Percentiles rank a stretch among this genome's conserved stretches.
phyloP scores from a whole-genome alignment of 2,797 vertebrate species.

The Gallinago nigripennis region DNA sequence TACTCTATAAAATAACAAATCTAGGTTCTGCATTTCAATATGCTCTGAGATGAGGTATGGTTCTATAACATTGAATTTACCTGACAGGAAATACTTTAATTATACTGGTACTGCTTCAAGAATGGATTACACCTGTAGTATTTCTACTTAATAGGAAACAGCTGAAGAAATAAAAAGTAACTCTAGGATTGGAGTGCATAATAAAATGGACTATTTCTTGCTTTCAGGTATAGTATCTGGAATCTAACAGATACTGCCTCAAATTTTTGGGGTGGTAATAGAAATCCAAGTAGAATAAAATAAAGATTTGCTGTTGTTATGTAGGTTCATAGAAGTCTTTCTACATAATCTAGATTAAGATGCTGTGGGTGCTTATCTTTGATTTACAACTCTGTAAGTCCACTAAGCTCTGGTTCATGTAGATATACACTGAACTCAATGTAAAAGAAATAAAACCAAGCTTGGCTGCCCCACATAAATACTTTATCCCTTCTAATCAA shows the following conservation, averaged over 20 bases:
- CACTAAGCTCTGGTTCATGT: neutral
- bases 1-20: neutral
- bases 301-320: neutral
- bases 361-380: neutral
- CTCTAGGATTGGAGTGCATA: neutral
- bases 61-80: neutral
- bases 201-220: neutral
- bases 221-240: neutral
- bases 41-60: neutral
- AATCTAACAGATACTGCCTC: neutral
- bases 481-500: slow-evolving; percentile 4
- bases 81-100: neutral
- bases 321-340: neutral
- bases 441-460: neutral
- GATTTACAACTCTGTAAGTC: neutral
- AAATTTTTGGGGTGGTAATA: neutral
- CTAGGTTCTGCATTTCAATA: neutral
- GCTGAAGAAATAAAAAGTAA: neutral
- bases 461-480: neutral
- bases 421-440: neutral
- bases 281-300: neutral
- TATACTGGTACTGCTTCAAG: neutral
- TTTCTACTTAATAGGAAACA: neutral
- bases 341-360: neutral
- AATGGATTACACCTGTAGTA: neutral